Evolutionary conservation across 2,797 vertebrate species (phyloP), one percentile per base, ranked within the genome.

Genomic region (Nothura maculosa): DNA sequence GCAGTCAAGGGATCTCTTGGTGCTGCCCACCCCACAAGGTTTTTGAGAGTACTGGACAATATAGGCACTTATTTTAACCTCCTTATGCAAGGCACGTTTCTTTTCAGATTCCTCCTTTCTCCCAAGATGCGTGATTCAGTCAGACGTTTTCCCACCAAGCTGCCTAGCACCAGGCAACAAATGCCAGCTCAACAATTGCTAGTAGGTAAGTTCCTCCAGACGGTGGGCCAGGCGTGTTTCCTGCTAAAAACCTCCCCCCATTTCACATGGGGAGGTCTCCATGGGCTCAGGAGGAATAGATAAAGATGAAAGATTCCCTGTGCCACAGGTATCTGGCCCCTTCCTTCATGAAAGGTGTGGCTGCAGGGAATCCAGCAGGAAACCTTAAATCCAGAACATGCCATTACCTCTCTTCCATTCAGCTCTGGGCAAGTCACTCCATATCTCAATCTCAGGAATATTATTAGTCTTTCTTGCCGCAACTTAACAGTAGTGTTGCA

Each of bases 131-230:
- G 43, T 17, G 42, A 18, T 58, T 64, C 42, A 19, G 4, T 25
- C 61, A 78, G 58, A 85, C 27, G 9, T 19, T 58, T 94, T 85
- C 62, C 64, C 38, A 60, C 69, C 82, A 25, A 10, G 48, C 20
- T 90, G 81, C 61, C 40, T 28, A 61, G 0, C 64, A 86, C 78
- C 85, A 90, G 52, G 8, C 63, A n/a, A 68, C 38, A 8, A 38
- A 68, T 62, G 81, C 75, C 85, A 82, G 19, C 63, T 87, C 83
- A 74, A 32, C 40, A 54, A 0, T 79, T 91, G 73, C 67, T 73
- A 38, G 67, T 77, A 86, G 92, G 85, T 61, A 74, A 88, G 83
- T 90, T 93, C 84, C 86, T 89, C 30, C 75, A 89, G 45, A 72
- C 54, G 34, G n/a, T 75, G 69, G 90, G 76, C 83, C 85, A 88